Conservation (phyloP, 2,797 vertebrate genomes). For the Myoxocephalus aenaeus region DNA sequence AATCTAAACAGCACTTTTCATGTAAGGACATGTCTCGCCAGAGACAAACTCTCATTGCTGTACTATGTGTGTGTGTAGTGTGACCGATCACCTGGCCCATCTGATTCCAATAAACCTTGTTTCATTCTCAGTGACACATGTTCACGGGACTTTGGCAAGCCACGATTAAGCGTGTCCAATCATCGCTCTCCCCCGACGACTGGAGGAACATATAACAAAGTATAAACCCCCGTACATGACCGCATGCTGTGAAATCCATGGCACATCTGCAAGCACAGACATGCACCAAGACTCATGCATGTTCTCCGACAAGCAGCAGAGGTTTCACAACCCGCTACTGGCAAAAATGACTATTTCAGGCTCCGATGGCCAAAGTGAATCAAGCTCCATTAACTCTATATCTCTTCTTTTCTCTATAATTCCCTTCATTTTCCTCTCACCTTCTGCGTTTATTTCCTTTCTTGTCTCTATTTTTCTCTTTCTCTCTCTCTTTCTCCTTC, state of each 20-base stretch:
- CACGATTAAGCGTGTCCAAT: conserved; percentile 25
- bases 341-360: conserved; percentile 69
- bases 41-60: neutral
- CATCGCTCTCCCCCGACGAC: neutral
- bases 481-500: conserved; percentile 6
- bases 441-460: conserved; percentile 51
- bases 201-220: conserved; percentile 13
- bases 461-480: conserved; percentile 2
- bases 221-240: conserved; percentile 10
- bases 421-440: conserved; percentile 48
- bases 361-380: conserved; percentile 69
- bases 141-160: conserved; percentile 12
- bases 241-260: conserved; percentile 38
- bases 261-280: conserved; percentile 42
- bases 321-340: conserved; percentile 46
- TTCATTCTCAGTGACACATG: conserved; percentile 42
- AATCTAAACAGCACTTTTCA: conserved; percentile 28
- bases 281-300: conserved; percentile 31
- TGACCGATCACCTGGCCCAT: conserved; percentile 33
- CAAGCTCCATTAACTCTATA: conserved; percentile 65
- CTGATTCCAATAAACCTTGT: conserved; percentile 23
- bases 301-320: conserved; percentile 30
- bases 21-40: conserved; percentile 31
- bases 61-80: neutral
- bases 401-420: conserved; percentile 31